These are phyloP conservation scores for Hybognathus amarus DNA, from an alignment of 2,797 vertebrate species.

Conservation along the genomic window DNA sequence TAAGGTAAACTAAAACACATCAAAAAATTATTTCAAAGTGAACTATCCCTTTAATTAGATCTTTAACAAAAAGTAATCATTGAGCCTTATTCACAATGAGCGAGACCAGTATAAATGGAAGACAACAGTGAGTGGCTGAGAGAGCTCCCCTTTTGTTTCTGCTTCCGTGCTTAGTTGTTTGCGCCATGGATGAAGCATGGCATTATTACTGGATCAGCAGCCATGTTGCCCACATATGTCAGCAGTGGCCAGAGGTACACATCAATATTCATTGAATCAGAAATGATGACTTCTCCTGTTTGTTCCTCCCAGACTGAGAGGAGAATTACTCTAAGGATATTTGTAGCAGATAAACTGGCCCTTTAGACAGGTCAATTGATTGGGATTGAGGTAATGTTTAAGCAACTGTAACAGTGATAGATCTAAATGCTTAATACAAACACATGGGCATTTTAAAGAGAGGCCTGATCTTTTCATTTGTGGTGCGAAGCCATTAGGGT, in stretches of 20 bases:
- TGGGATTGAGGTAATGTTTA: constrained; percentile 62
- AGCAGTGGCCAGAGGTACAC: constrained; percentile 55
- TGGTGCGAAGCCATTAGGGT: constrained; percentile 64
- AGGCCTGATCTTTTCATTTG: constrained; percentile 63
- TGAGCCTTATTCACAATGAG: background rate
- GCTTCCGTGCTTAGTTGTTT: constrained; percentile 46
- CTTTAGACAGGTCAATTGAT: constrained; percentile 68
- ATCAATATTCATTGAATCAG: constrained; percentile 69
- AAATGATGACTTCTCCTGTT: constrained; percentile 65
- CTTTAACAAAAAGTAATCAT: background rate
- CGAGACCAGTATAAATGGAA: background rate
- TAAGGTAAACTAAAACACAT: too few relatives aligned
- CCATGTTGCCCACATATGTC: constrained; percentile 59
- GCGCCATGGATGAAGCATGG: constrained; percentile 41
- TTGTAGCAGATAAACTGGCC: constrained; percentile 70
- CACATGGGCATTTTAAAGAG: constrained; percentile 66
- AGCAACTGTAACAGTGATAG: constrained; percentile 69
- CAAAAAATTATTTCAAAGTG: too few relatives aligned
- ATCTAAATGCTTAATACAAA: constrained; percentile 68
- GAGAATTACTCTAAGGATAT: constrained; percentile 65
- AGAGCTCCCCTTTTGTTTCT: background rate
- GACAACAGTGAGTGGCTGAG: background rate
- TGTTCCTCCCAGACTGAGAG: constrained; percentile 57
- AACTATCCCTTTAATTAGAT: too few relatives aligned
- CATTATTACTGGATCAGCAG: constrained; percentile 55